Base-by-base conservation (phyloP, 1,140 invertebrate species). In the Bicyclus anynana region DNA sequence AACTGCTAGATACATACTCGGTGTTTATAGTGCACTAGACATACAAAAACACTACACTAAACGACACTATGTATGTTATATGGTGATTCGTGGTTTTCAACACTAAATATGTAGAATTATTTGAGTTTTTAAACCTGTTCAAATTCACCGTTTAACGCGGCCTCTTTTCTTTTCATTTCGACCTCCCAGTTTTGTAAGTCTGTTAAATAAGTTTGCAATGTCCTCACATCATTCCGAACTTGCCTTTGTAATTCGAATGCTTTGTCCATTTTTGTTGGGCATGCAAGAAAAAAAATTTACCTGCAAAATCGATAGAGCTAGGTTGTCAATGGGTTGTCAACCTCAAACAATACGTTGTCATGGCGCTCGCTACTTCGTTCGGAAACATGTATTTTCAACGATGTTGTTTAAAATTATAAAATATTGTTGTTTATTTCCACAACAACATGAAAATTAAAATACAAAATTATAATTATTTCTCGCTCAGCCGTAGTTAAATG, bases 181-280 rank as follows among this genome's bases (percentile, higher is more conserved):
- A 91, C 88, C 78, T 96, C 94, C 96, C 96, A 98, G 72, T 90
- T 92, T 74, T 94, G 92, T 69, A 98, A 87, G 74, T 97, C 95
- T 56, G 92, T 91, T 59, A 94, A 89, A 77, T 93, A 95, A 54
- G 89, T 92, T 59, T 93, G 90, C 16, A 97, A 81, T 65, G 94
- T 95, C 38, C 91, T 89, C 9, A 93, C 91, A 87, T 96, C 97
- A 60, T 94, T 91, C 42, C 91, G 91, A 27, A 94, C 89, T 77
- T 94, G 90, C 70, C 92, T 92, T 89, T 95, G 94, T 35, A 95
- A 63, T 35, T 83, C 69, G 46, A 84, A 75, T 53, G 75, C 75
- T 76, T 87, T 89, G 38, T 87, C 79, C 84, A 88, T 87, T 71
- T 71, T 80, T 69, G 61, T 49, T 59, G 55, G 40, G 40, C 61